These are phyloP conservation scores for Pandemis corylana DNA, from an alignment of 2,888 invertebrate species.

Conservation along the genomic window DNA sequence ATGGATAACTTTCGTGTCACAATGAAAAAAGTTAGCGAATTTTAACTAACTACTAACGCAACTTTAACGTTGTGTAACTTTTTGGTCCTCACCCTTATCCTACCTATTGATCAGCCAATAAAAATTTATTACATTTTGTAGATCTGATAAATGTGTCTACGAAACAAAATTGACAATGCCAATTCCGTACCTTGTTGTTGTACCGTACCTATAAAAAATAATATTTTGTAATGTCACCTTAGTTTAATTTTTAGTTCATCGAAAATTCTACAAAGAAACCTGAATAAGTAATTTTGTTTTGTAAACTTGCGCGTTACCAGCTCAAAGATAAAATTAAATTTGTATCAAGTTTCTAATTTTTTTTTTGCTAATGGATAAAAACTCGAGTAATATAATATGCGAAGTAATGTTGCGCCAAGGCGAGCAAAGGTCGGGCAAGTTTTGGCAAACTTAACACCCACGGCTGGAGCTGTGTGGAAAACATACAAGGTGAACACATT, in stretches of 20 bases:
- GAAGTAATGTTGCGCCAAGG: not conserved
- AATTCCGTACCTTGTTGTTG: no score
- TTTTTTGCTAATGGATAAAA: conserved; percentile 22
- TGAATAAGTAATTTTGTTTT: conserved; percentile 7
- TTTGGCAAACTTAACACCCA: not conserved
- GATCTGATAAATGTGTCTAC: not conserved
- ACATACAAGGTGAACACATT: not conserved
- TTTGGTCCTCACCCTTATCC: no score
- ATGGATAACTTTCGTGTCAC: no score
- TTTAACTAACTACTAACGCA: no score
- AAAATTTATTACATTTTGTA: no score
- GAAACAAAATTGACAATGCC: not conserved
- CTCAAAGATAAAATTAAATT: conserved; percentile 20
- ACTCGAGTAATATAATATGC: conserved; percentile 15
- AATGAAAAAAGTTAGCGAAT: no score
- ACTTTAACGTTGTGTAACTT: no score
- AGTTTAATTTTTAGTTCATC: not conserved
- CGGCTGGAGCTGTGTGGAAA: not conserved
- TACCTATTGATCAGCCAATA: no score
- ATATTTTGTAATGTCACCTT: not conserved
- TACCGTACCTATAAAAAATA: not conserved
- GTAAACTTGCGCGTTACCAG: conserved; percentile 9
- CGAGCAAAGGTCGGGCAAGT: conserved; percentile 2
- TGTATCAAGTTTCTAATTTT: conserved; percentile 17
- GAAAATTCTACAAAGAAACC: conserved; percentile 6